phyloP scores from a whole-genome alignment of 2,888 invertebrate species.

The Cylloceria caligata region DNA sequence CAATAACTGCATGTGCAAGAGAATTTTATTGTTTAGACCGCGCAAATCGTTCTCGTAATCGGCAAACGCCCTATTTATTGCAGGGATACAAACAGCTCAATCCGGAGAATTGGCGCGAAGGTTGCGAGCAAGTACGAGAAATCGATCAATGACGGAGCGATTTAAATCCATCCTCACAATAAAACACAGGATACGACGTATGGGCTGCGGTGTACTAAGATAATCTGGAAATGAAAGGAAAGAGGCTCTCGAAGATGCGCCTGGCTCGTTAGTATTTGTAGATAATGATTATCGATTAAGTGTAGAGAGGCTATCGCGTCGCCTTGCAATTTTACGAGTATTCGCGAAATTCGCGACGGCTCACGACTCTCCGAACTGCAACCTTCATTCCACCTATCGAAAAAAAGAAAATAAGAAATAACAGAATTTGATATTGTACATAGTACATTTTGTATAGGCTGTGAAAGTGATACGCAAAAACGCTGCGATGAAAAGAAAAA shows the following conservation, averaged over 20 bases:
- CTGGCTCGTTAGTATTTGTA: constrained; percentile 58
- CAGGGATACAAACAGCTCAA: constrained; percentile 81
- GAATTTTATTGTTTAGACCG: neutral
- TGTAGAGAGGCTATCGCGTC: constrained; percentile 20
- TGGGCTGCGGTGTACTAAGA: constrained; percentile 36
- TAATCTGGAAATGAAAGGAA: constrained; percentile 22
- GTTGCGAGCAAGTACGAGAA: neutral
- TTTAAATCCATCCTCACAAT: constrained; percentile 30
- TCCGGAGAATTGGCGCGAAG: constrained; percentile 74
- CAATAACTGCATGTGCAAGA: constrained; percentile 7
- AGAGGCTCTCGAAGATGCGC: neutral
- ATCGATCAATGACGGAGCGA: constrained; percentile 40
- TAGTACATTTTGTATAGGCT: constrained; percentile 71
- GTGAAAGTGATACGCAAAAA: constrained; percentile 65
- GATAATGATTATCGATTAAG: constrained; percentile 31
- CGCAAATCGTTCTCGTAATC: neutral
- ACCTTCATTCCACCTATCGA: constrained; percentile 59
- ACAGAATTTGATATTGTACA: constrained; percentile 68
- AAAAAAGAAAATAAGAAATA: neutral
- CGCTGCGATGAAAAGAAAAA: constrained; percentile 49
- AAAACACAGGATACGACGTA: constrained; percentile 40
- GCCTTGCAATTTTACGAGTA: neutral
- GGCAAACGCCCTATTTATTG: constrained; percentile 60
- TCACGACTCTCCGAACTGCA: constrained; percentile 21
- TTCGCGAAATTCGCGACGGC: neutral